These are phyloP conservation scores for Anodontia alba DNA, from an alignment of 2,888 invertebrate genomes.

Conservation along the genomic window DNA sequence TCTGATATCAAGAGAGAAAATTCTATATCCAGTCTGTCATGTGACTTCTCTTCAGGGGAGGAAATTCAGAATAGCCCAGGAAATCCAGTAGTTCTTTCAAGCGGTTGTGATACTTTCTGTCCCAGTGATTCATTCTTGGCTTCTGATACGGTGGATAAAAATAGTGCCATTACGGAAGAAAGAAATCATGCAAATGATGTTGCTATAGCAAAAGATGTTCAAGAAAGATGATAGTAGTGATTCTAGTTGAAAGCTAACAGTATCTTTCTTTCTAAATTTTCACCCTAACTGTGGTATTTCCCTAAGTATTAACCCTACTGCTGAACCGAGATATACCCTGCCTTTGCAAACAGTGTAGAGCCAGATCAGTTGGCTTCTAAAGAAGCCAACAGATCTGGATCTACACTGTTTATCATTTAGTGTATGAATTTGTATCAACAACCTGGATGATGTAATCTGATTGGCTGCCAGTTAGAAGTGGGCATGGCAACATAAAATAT, in stretches of 20 bases:
- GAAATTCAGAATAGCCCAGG: slow-evolving; percentile 9
- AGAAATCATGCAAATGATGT: not conserved
- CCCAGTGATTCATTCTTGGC: not conserved
- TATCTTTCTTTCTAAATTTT: too few species aligned
- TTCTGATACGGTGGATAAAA: not conserved
- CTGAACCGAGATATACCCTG: too few species aligned
- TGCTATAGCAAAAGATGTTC: not conserved
- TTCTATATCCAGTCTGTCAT: slow-evolving; percentile 46
- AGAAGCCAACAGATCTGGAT: too few species aligned
- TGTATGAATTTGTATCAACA: too few species aligned
- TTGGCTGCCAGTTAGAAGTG: too few species aligned
- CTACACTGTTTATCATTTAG: too few species aligned
- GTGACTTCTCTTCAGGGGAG: slow-evolving; percentile 30
- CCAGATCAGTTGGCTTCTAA: too few species aligned
- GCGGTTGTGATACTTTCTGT: not conserved
- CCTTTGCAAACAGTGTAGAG: too few species aligned
- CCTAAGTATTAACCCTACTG: too few species aligned
- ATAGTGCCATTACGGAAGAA: not conserved
- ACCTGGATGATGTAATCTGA: too few species aligned
- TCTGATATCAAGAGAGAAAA: slow-evolving; percentile 16
- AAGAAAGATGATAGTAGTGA: not conserved
- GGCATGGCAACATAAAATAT: too few species aligned
- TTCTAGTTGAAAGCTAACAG: not conserved
- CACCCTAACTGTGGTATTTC: too few species aligned
- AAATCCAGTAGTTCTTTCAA: not conserved